phyloP scores from a whole-genome alignment of 2,888 invertebrate species.

The Agapostemon virescens region DNA sequence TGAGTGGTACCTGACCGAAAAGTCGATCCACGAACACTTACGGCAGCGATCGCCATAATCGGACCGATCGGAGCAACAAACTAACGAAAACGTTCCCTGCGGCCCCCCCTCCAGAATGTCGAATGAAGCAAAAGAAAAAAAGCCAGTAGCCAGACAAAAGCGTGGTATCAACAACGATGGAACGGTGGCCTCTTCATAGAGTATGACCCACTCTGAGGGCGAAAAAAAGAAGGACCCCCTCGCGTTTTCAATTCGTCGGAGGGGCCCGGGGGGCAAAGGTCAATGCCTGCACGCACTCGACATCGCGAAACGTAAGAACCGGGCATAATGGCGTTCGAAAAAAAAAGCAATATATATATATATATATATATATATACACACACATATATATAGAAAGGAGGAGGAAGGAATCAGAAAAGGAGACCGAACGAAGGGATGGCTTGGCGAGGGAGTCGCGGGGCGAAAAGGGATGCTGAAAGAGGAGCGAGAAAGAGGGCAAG shows the following conservation, averaged over 20 bases:
- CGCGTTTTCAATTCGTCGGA: conserved; percentile 63
- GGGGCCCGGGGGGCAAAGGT: conserved; percentile 68
- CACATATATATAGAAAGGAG: not conserved
- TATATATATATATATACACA: not conserved
- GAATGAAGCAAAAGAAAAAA: not conserved
- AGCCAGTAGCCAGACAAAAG: conserved; percentile 51
- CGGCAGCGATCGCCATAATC: not conserved
- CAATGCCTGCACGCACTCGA: conserved; percentile 74
- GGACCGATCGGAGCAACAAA: conserved; percentile 20
- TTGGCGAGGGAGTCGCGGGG: conserved; percentile 17
- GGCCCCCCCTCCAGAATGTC: not conserved
- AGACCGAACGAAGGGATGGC: conserved; percentile 16
- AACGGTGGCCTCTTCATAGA: conserved; percentile 56
- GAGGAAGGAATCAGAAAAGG: conserved; percentile 49
- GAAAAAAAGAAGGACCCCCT: conserved; percentile 65
- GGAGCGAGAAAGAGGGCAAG: conserved; percentile 55
- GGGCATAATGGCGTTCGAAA: conserved; percentile 69
- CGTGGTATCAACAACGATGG: conserved; percentile 57
- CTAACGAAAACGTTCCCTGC: conserved; percentile 15
- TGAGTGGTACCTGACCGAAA: conserved; percentile 11
- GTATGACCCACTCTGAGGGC: conserved; percentile 69
- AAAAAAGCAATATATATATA: not conserved
- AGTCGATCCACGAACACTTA: not conserved
- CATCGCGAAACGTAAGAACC: conserved; percentile 74
- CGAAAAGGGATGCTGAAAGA: conserved; percentile 24